Percentiles rank a stretch among this genome's conserved stretches.
Evolutionary conservation across 30 jellyfish, hydroid and myxozoan species (phyloP).

Genomic region (Aurelia sp.): DNA sequence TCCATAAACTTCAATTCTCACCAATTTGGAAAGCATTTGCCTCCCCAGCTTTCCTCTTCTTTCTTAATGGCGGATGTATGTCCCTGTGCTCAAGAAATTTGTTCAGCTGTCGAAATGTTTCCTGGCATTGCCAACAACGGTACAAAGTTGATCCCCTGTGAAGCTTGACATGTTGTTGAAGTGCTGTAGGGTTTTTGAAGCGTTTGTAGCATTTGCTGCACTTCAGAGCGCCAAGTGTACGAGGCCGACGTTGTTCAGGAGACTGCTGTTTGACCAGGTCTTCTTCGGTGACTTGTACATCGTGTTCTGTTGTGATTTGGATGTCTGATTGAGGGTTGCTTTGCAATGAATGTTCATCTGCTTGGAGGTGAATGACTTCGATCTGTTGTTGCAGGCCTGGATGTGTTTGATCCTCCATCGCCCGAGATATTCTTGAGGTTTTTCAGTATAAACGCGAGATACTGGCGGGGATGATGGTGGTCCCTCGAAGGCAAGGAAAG

Average conservation of each 20-base stretch:
- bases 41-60: constrained; percentile 39
- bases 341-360: constrained; percentile 21
- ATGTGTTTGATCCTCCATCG: constrained; percentile 59
- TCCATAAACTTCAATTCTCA: not conserved
- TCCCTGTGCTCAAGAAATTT: constrained; percentile 63
- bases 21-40: constrained; percentile 58
- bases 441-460: constrained; percentile 35
- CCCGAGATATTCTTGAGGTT: constrained; percentile 40
- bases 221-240: constrained; percentile 22
- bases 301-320: constrained; percentile 10
- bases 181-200: constrained; percentile 53
- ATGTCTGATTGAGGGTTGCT: constrained; percentile 9
- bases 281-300: constrained; percentile 8
- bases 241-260: constrained; percentile 21
- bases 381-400: constrained; percentile 64
- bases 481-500: constrained; percentile 15
- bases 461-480: constrained; percentile 4
- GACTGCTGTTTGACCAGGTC: constrained; percentile 28
- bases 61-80: constrained; percentile 62
- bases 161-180: constrained; percentile 64
- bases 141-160: constrained; percentile 67
- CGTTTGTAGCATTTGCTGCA: constrained; percentile 72
- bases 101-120: constrained; percentile 43
- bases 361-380: constrained; percentile 49
- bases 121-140: constrained; percentile 67